Conservation (phyloP, 1,140 invertebrate species). For the Myzus persicae region DNA sequence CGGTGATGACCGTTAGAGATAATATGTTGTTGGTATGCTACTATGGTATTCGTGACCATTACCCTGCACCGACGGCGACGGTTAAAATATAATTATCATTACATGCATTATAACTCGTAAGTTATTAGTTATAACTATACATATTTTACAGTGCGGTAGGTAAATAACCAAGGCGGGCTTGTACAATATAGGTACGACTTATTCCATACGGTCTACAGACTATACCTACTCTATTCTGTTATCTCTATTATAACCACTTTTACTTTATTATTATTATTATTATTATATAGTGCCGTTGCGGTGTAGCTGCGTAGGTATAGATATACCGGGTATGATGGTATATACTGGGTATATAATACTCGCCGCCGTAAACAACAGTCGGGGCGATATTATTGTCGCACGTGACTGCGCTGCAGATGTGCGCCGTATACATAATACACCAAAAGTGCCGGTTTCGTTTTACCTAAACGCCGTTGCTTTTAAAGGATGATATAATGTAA, state of each 20-base stretch:
- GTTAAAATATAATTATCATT: not conserved
- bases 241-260: not conserved
- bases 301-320: not conserved
- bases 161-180: not conserved
- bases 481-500: not conserved
- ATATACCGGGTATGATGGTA: too few relatives aligned
- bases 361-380: not conserved
- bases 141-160: not conserved
- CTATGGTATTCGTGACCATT: not conserved
- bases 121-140: not conserved
- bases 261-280: not conserved
- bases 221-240: not conserved
- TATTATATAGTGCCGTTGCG: not conserved
- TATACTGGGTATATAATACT: not conserved
- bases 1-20: not conserved
- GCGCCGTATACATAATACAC: not conserved
- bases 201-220: not conserved
- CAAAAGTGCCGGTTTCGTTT: slow-evolving; percentile 30
- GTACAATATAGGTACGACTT: not conserved
- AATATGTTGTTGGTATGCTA: not conserved
- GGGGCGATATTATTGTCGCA: not conserved
- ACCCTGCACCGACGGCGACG: not conserved
- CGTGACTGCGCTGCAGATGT: not conserved
- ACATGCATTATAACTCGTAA: not conserved
- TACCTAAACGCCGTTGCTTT: not conserved